phyloP scores from a whole-genome alignment of 2,113 vertebrate species.

The Coregonus clupeaformis region DNA sequence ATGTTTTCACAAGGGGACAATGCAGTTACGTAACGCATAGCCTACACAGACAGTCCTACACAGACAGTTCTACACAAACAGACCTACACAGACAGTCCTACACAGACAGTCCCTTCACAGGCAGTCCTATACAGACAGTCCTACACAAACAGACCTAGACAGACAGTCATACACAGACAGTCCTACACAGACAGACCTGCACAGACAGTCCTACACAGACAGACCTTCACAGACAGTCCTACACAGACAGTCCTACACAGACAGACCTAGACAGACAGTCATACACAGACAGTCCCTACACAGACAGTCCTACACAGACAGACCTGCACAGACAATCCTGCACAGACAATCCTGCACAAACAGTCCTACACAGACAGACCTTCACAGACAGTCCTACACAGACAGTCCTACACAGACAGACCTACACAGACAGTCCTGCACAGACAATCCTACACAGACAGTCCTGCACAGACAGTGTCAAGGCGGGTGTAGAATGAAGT shows the following conservation, averaged over 20 bases:
- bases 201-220: too few relatives aligned
- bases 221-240: too few relatives aligned
- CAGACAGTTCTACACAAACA: slow-evolving; percentile 23
- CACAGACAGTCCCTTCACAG: neutral
- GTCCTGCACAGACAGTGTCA: neutral
- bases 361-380: slow-evolving; percentile 50
- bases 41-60: too few relatives aligned
- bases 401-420: neutral
- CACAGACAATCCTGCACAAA: neutral
- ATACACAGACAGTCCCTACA: neutral
- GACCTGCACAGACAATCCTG: too few relatives aligned
- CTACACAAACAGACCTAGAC: neutral
- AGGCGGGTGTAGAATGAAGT: neutral
- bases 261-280: slow-evolving; percentile 50
- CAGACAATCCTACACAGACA: too few relatives aligned
- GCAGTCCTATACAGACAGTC: slow-evolving; percentile 54
- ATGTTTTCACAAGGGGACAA: slow-evolving; percentile 49
- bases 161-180: neutral
- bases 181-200: too few relatives aligned
- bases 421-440: neutral
- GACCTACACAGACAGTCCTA: slow-evolving; percentile 16
- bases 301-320: too few relatives aligned
- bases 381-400: neutral
- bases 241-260: neutral
- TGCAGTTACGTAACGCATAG: neutral